Conservation (phyloP, 2,888 invertebrate genomes). For the Dryobota labecula region DNA sequence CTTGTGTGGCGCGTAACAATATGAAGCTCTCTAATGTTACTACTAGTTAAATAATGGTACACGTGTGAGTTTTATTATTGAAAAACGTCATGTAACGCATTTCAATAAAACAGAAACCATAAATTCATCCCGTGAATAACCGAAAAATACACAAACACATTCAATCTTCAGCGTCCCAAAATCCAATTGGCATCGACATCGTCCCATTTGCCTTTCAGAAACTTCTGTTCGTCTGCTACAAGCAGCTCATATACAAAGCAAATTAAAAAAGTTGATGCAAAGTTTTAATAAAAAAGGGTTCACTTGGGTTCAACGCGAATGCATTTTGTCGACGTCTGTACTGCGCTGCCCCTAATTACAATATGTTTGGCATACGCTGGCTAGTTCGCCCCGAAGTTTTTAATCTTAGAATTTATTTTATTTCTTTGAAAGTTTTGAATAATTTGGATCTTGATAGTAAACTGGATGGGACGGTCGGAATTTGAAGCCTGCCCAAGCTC, state of each 20-base stretch:
- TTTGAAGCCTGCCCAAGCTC: background rate
- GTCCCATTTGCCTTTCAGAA: conserved; percentile 57
- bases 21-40: background rate
- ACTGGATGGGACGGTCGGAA: background rate
- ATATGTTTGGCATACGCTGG: conserved; percentile 17
- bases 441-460: background rate
- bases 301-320: conserved; percentile 45
- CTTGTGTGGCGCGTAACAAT: too few species aligned
- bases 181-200: conserved; percentile 53
- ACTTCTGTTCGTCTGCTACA: conserved; percentile 46
- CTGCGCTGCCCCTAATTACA: conserved; percentile 32
- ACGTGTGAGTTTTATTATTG: background rate
- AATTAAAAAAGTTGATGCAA: conserved; percentile 65
- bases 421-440: background rate
- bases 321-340: conserved; percentile 60
- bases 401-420: conserved; percentile 4
- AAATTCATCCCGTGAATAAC: conserved; percentile 12
- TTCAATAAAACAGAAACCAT: background rate
- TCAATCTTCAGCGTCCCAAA: conserved; percentile 34
- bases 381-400: background rate
- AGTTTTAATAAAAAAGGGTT: conserved; percentile 64
- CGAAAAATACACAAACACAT: conserved; percentile 4
- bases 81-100: background rate
- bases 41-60: too few species aligned
- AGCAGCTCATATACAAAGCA: conserved; percentile 57